These are phyloP conservation scores for Tenthredo mesomela DNA, from an alignment of 2,888 invertebrate genomes.

Conservation along the genomic window DNA sequence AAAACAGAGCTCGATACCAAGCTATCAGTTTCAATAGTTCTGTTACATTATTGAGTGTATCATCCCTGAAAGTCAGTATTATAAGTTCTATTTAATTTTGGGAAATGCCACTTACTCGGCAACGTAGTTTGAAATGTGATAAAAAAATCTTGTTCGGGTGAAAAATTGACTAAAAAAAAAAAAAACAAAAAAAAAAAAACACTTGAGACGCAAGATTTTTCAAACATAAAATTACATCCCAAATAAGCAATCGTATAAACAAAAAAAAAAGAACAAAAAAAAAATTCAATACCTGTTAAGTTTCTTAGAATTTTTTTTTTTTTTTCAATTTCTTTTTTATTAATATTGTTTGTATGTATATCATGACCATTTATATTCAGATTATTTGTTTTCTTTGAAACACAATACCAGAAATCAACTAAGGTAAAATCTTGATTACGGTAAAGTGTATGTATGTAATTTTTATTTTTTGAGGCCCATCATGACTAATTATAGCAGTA, in stretches of 20 bases:
- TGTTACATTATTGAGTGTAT: neutral
- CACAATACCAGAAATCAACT: neutral
- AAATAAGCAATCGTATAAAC: neutral
- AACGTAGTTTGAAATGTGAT: neutral
- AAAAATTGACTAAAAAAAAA: neutral
- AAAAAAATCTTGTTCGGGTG: neutral
- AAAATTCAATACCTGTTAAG: slow-evolving; percentile 25
- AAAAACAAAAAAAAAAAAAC: too few species aligned
- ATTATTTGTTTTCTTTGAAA: neutral
- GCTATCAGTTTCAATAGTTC: neutral
- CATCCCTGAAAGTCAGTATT: slow-evolving; percentile 16
- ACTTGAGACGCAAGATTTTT: neutral
- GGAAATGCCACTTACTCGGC: slow-evolving; percentile 13
- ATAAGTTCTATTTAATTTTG: slow-evolving; percentile 14
- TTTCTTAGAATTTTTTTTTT: neutral
- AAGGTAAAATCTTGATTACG: neutral
- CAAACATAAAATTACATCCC: neutral
- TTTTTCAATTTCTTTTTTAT: neutral
- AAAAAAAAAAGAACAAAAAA: neutral
- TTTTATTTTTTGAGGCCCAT: slow-evolving; percentile 14
- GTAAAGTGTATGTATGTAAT: neutral
- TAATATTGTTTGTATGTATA: slow-evolving; percentile 26
- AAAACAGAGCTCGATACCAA: neutral
- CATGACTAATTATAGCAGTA: neutral
- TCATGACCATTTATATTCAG: slow-evolving; percentile 10